phyloP scores from a whole-genome alignment of 2,888 invertebrate genomes.

The Chydorus sphaericus region DNA sequence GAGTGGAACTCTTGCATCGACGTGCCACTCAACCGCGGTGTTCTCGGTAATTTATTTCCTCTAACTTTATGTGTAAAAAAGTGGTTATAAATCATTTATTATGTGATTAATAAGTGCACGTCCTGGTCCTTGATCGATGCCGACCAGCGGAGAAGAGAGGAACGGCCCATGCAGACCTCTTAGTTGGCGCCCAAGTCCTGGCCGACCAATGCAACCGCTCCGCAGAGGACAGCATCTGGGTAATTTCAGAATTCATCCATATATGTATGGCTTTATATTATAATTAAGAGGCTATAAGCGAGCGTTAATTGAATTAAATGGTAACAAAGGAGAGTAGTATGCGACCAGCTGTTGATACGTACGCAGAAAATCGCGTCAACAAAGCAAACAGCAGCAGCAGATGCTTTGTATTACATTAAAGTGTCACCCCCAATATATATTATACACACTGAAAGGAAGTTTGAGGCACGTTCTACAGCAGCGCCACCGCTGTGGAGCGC shows the following conservation, averaged over 20 bases:
- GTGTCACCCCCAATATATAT: too few relatives aligned
- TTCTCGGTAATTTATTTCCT: neutral
- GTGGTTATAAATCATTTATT: neutral
- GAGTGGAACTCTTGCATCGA: conserved; percentile 16
- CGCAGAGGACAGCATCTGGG: conserved; percentile 12
- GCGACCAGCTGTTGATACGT: neutral
- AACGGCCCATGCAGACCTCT: conserved; percentile 6
- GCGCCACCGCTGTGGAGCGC: too few relatives aligned
- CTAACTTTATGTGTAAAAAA: neutral
- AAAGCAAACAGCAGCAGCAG: too few relatives aligned
- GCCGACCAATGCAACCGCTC: conserved; percentile 11
- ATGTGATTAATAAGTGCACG: neutral
- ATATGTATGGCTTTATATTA: neutral
- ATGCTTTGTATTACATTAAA: too few relatives aligned
- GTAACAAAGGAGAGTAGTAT: neutral
- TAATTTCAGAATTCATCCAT: too few relatives aligned
- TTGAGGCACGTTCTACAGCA: too few relatives aligned
- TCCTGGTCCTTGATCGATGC: conserved; percentile 9
- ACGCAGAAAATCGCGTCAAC: neutral
- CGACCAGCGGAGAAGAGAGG: conserved; percentile 4
- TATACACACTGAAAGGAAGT: too few relatives aligned
- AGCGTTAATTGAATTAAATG: neutral
- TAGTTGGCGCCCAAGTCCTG: conserved; percentile 13
- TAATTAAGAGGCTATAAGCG: neutral
- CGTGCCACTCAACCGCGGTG: conserved; percentile 13